Base-by-base conservation (phyloP, 2,113 vertebrate genomes). In the Aplodontia rufa region DNA sequence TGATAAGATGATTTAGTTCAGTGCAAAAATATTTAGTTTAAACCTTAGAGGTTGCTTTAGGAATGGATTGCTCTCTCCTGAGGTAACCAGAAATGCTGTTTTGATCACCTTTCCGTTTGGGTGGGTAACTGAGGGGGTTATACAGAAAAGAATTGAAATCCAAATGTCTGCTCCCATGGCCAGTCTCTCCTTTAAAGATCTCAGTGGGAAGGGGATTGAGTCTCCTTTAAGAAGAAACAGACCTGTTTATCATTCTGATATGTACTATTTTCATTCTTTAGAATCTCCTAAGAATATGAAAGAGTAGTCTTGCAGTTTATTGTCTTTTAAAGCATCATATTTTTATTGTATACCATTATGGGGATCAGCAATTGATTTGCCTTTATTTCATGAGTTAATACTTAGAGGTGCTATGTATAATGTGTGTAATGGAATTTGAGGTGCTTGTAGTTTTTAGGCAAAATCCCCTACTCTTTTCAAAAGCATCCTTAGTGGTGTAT, bases 251-350 rank as follows among this genome's bases (percentile, higher is more conserved):
- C 79, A 49, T 80, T 95, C 74, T 80, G 69, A 62, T 91, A 68
- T 88, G 92, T 94, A 95, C 78, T 93, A 32, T 90, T 90, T 96
- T 84, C 82, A 78, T 96, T 96, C 60, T 95, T 82, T 40, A 75
- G 92, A 92, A 11, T 87, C 53, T 89, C 79, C 40, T 64, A 96
- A 89, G 81, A 95, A 98, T 96, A 95, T 86, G 58, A 64, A 45
- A 95, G n/a, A 91, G 84, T 92, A 30, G 62, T 74, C 88, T 78
- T 87, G 72, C 32, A 76, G 68, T 84, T 96, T 72, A 28, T 49
- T 83, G 87, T 32, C 76, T 35, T 74, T 88, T 76, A 8, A 93
- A 72, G 84, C 37, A 89, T 91, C 13, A 47, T 94, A 47, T 55
- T 85, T 78, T 85, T 68, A 49, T 62, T 96, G 69, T 96, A 87